A percentile compares a stretch with the other conserved stretches of the same genome.
Evolutionary conservation across 2,797 vertebrate species (phyloP).

Genomic region (Crocodylus rhombifer): DNA sequence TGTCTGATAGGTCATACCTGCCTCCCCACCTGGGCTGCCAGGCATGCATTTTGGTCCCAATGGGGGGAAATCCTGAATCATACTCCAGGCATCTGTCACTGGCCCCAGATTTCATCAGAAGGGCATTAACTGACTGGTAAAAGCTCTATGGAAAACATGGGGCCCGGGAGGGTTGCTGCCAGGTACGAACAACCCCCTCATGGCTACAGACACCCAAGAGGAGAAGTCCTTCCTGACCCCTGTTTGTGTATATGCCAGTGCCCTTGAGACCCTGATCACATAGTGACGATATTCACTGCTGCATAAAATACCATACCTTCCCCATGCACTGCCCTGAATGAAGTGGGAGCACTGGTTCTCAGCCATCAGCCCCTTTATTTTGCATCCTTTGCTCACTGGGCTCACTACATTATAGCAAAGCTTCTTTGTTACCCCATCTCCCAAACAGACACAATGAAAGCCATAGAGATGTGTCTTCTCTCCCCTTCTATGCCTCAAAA

Average conservation of each 20-base stretch:
- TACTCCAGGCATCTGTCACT: not conserved
- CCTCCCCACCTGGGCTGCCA: not conserved
- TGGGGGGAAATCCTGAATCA: not conserved
- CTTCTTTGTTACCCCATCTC: too few relatives aligned
- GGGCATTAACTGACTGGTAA: not conserved
- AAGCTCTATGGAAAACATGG: not conserved
- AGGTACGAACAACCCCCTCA: too few relatives aligned
- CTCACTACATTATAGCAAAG: too few relatives aligned
- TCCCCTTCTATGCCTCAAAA: not conserved
- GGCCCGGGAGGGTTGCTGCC: not conserved
- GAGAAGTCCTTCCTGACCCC: not conserved
- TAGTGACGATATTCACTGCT: not conserved
- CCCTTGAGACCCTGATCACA: rapidly evolving
- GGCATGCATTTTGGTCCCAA: not conserved
- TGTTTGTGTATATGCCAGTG: too few relatives aligned
- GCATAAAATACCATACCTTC: too few relatives aligned
- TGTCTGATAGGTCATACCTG: not conserved
- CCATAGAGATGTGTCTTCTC: too few relatives aligned
- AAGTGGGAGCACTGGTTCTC: too few relatives aligned
- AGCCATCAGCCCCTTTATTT: not conserved
- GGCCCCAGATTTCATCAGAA: not conserved
- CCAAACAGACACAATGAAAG: too few relatives aligned
- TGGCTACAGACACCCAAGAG: too few relatives aligned
- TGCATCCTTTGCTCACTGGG: not conserved
- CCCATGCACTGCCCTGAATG: too few relatives aligned